Base-by-base conservation (phyloP, 2,113 vertebrate species). In the Marmota monax region DNA sequence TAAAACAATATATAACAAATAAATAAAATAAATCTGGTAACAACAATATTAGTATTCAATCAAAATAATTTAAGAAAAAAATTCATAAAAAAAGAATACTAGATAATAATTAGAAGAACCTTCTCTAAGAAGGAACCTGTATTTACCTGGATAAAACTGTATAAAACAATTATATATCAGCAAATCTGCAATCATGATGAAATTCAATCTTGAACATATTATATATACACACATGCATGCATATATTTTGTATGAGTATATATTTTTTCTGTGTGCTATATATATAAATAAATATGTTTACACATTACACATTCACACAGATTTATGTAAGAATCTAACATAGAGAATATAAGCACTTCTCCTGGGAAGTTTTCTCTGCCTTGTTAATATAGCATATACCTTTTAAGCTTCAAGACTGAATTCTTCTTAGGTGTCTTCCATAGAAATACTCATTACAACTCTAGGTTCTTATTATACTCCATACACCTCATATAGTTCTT, bases 21-120 rank as follows among this genome's bases (percentile, higher is more conserved):
- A 78, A 88, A 82, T 84, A 86, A 78, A 88, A 78, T 84, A 86
- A 95, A 88, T 25, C 45, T 67, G 2, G 16, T 42, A 89, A 84
- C 0, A 56, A 76, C 0, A 56, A 76, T 84, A 84, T 80, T 82
- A 80, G 69, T 39, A 76, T 65, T 87, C 83, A 56, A 25, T 5
- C 11, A 89, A 78, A 74, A 58, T 72, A 92, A 82, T 34, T 39
- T 37, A 72, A 65, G 5, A 34, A 23, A 61, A 84, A 92, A 74
- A 79, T 65, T 93, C 84, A 37, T 77, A 86, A 22, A 92, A 94
- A 80, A 51, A 84, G 4, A 83, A 67, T 70, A 70, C 1, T 5
- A 82, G 34, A 63, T 39, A 94, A 91, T 79, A 56, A 51, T 37
- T 69, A 74, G 85, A 88, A 95, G 37, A 90, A 90, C 14, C 11